Evolutionary conservation across 2,797 vertebrate genomes (phyloP).

Genomic region (Phoebastria nigripes): DNA sequence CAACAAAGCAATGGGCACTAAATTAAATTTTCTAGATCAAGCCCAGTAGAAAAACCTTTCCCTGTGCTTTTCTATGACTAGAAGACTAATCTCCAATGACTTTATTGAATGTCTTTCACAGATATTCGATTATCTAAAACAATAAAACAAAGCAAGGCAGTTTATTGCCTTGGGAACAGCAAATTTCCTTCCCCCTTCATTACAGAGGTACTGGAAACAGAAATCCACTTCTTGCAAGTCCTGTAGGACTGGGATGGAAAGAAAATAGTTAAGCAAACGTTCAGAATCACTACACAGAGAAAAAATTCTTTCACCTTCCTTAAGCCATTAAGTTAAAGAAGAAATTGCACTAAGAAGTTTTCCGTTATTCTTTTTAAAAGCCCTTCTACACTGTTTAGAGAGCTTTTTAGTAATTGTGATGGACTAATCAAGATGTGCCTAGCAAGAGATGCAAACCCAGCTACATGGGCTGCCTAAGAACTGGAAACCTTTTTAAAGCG

Average conservation of each 20-base stretch:
- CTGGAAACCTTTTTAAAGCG: not conserved
- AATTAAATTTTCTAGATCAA: slow-evolving; percentile 33
- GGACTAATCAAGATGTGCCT: not conserved
- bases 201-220: not conserved
- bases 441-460: not conserved
- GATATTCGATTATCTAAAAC: slow-evolving; percentile 44
- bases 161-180: slow-evolving; percentile 4
- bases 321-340: not conserved
- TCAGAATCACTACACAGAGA: not conserved
- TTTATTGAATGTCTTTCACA: slow-evolving; percentile 45
- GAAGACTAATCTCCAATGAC: slow-evolving; percentile 26
- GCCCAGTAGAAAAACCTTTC: not conserved
- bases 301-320: not conserved
- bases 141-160: slow-evolving; percentile 22
- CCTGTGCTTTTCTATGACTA: slow-evolving; percentile 6
- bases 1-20: not conserved
- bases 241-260: not conserved
- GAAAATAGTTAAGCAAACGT: not conserved
- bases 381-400: not conserved
- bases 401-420: not conserved
- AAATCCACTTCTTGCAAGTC: not conserved
- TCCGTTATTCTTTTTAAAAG: not conserved
- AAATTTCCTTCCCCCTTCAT: not conserved
- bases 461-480: not conserved
- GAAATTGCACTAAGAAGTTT: not conserved